Percentiles rank a stretch among this genome's conserved stretches.
These are phyloP conservation scores for Pempheris klunzingeri DNA, from an alignment of 2,797 vertebrate genomes.

Conservation along the genomic window DNA sequence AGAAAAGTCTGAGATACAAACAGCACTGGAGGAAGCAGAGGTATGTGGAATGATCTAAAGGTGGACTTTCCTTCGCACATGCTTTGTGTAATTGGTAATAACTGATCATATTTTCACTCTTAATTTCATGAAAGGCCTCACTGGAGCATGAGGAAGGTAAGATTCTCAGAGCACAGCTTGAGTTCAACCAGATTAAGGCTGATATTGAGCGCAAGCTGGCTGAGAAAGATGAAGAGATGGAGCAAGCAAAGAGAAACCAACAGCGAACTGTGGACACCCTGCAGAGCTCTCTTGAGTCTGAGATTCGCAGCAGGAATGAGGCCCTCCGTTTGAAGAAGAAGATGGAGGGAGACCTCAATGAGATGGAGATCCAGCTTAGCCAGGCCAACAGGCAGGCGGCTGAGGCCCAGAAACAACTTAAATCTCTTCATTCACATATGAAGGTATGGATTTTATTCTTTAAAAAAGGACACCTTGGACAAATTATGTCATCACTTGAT, in stretches of 20 bases:
- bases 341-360: conserved; percentile 91
- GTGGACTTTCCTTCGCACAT: background rate
- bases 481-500: background rate
- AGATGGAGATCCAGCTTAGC: conserved; percentile 90
- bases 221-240: conserved; percentile 93
- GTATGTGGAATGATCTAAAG: conserved; percentile 35
- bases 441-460: conserved; percentile 73
- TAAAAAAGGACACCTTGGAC: background rate
- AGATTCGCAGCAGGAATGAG: conserved; percentile 84
- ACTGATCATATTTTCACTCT: background rate
- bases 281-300: conserved; percentile 87
- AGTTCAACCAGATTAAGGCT: conserved; percentile 89
- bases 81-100: background rate
- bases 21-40: conserved; percentile 88
- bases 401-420: conserved; percentile 88
- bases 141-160: conserved; percentile 91
- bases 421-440: conserved; percentile 81
- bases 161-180: conserved; percentile 89
- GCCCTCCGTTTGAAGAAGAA: conserved; percentile 84
- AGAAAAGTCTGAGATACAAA: conserved; percentile 87
- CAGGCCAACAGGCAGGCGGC: conserved; percentile 83
- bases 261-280: conserved; percentile 84
- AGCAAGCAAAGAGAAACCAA: conserved; percentile 90
- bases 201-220: conserved; percentile 90
- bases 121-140: conserved; percentile 61